Base-by-base conservation (phyloP, 2,113 vertebrate species). In the Calyptommatus sinebrachiatus region DNA sequence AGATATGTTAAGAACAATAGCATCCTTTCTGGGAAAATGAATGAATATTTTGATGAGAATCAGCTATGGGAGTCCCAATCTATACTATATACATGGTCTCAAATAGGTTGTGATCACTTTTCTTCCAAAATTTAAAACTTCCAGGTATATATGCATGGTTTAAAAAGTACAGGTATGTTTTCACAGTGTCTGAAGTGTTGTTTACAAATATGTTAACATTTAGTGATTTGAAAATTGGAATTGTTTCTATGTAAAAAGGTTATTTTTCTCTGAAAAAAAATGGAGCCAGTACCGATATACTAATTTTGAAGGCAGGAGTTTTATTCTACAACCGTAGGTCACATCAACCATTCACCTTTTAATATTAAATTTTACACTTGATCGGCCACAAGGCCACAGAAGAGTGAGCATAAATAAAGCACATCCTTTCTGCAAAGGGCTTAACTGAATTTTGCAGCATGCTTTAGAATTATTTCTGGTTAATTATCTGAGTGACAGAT, bases 401-500 rank as follows among this genome's bases (percentile, higher is more conserved):
- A 86, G 87, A 88, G 83, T 60, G 85, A 86, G 83, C 85, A 90
- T 90, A 93, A 94, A 92, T 93, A 88, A 91, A 89, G 90, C 82
- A 91, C 86, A 84, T 86, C 81, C 85, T 84, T 92, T 83, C 79
- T 87, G 88, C 83, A 84, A 86, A 86, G 86, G 88, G 89, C 82
- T 92, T 90, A 90, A 90, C 83, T 83, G 76, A 88, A 93, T 89
- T 93, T 91, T 93, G 87, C 87, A 90, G 90, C 91, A 84, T 89
- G 83, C 86, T 88, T 82, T 88, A 76, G 88, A 90, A 93, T 93
- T 94, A 90, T 87, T 91, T 88, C 86, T 90, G 80, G 88, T 90
- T 94, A 93, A 95, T 93, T 94, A 94, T 92, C 90, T 92, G 91
- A 86, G 85, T 88, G 88, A 88, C 89, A 88, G 79, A 80, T 84